phyloP scores from a whole-genome alignment of 2,797 vertebrate species.

The Eurystomus glaucurus region DNA sequence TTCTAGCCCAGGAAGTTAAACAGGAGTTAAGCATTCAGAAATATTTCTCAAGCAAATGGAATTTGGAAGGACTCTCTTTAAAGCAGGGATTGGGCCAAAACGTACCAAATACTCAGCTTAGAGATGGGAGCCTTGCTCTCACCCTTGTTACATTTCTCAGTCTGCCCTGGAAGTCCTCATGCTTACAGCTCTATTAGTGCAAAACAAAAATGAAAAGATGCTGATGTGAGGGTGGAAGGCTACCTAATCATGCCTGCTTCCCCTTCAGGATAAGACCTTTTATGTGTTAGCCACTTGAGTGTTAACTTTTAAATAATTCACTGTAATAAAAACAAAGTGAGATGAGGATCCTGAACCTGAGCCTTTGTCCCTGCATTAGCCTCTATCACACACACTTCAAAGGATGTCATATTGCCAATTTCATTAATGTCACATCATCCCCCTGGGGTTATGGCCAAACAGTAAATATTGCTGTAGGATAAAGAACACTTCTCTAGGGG shows the following conservation, averaged over 20 bases:
- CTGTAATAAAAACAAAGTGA: not conserved
- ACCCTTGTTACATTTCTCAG: not conserved
- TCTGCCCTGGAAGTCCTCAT: not conserved
- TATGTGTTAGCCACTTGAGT: not conserved
- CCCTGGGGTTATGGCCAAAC: not conserved
- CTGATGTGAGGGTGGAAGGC: not conserved
- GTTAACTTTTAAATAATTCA: slow-evolving; percentile 36
- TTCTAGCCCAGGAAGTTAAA: not conserved
- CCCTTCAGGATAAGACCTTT: not conserved
- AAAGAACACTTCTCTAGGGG: not conserved
- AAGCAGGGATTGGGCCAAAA: not conserved
- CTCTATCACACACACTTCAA: not conserved
- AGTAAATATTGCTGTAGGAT: slow-evolving; percentile 47
- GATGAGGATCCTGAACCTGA: not conserved
- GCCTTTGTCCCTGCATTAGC: slow-evolving; percentile 5
- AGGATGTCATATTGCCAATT: slow-evolving; percentile 6
- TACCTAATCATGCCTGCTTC: not conserved
- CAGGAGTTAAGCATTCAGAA: not conserved
- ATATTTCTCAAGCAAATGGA: not conserved
- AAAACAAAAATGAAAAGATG: not conserved
- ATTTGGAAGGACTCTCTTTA: not conserved
- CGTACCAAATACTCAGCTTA: not conserved
- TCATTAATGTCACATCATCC: slow-evolving; percentile 39
- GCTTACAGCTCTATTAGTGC: not conserved
- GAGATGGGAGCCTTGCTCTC: not conserved